These are phyloP conservation scores for Zootoca vivipara DNA, from an alignment of 2,113 vertebrate species.

Conservation along the genomic window DNA sequence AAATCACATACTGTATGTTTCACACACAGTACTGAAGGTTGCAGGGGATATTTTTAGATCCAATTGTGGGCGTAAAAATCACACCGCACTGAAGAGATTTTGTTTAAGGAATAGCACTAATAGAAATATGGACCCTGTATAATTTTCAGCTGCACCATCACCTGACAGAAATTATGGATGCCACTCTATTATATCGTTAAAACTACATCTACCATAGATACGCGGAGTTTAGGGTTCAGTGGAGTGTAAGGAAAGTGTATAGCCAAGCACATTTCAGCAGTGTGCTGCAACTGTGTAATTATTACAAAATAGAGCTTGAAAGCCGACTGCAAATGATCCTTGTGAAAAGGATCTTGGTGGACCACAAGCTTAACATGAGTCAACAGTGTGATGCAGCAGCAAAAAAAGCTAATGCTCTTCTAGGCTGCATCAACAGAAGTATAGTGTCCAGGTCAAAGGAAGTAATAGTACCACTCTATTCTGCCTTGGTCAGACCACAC, in stretches of 20 bases:
- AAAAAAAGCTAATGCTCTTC: too few relatives aligned
- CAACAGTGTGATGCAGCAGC: too few relatives aligned
- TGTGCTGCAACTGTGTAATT: not conserved
- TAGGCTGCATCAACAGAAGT: too few relatives aligned
- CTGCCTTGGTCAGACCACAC: too few relatives aligned
- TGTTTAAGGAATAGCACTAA: constrained; percentile 51
- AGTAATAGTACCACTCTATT: too few relatives aligned
- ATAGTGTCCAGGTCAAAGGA: too few relatives aligned
- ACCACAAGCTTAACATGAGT: too few relatives aligned
- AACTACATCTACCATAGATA: not conserved
- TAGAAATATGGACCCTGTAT: constrained; percentile 11
- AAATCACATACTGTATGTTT: constrained; percentile 42
- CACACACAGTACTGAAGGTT: constrained; percentile 45
- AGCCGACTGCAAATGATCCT: not conserved
- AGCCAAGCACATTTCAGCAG: not conserved
- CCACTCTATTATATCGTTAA: constrained; percentile 9
- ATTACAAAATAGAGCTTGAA: not conserved
- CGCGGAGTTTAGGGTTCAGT: not conserved
- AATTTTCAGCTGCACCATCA: not conserved
- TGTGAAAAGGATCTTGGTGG: too few relatives aligned
- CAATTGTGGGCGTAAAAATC: constrained; percentile 48
- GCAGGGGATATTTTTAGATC: constrained; percentile 58
- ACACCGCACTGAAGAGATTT: constrained; percentile 51
- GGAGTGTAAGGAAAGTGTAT: constrained; percentile 17
- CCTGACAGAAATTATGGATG: constrained; percentile 32